phyloP scores from a whole-genome alignment of 1,140 invertebrate genomes.

The Octopus bimaculoides region DNA sequence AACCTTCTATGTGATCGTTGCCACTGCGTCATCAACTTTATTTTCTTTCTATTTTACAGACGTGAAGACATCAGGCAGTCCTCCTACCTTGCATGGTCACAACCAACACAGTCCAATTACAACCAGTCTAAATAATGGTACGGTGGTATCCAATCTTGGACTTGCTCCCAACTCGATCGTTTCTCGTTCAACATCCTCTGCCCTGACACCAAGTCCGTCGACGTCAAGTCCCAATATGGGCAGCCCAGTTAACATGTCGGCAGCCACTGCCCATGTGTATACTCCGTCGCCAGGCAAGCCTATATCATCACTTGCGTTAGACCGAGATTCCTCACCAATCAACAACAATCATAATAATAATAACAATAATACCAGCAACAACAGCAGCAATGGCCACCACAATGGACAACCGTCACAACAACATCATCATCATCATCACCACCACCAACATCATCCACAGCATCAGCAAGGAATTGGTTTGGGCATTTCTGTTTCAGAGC shows the following conservation, averaged over 20 bases:
- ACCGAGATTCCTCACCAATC: background rate
- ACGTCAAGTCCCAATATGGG: constrained; percentile 2
- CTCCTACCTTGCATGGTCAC: background rate
- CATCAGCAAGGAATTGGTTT: background rate
- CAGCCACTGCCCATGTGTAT: background rate
- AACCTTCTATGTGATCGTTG: too few species aligned
- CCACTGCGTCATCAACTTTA: background rate
- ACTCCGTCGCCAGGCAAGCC: background rate
- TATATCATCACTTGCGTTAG: background rate
- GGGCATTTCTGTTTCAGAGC: background rate
- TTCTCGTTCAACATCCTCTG: background rate
- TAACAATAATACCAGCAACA: too few species aligned
- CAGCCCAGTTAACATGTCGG: background rate
- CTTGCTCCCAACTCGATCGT: background rate
- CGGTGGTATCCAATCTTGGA: background rate
- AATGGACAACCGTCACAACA: too few species aligned
- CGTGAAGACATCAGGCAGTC: background rate
- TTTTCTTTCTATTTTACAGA: background rate
- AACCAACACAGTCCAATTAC: background rate
- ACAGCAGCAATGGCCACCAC: too few species aligned
- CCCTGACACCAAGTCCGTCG: background rate
- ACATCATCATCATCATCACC: background rate
- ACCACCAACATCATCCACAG: background rate
- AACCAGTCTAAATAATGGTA: background rate
- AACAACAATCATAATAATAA: too few species aligned